Base-by-base conservation (phyloP, 1,140 invertebrate genomes). In the Panagrolaimus sp. region DNA sequence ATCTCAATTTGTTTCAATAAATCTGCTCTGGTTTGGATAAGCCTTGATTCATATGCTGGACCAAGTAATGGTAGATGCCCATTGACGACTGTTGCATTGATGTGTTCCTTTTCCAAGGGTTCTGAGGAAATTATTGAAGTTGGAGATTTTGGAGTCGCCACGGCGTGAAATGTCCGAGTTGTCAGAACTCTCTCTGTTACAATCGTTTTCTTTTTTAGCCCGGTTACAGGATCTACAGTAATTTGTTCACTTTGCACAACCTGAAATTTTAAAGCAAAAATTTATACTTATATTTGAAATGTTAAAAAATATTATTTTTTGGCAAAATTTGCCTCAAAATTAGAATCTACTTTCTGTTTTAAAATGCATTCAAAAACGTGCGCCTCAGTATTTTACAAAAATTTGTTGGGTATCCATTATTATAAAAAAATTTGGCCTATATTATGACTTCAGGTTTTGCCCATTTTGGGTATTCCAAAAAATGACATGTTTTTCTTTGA, bases 191-290 rank as follows among this genome's bases (percentile, higher is more conserved):
- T 52, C 52, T 81, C 79, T 9, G 77, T 78, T 5, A 81, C 72
- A 21, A 76, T 76, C 6, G 71, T 82, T 45, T 73, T 63, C 64
- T 82, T 82, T 47, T 71, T 78, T 14, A 74, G 38, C 6, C 80
- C 80, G 26, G 71, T 78, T 15, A 71, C 48, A 1, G 79, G 75
- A 70, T 81, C 79, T 12, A 73, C 52, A 46, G 67, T 70, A 17
- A 81, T 65, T 24, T 62, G 78, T 43, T 80, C 78, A 44, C 65
- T 69, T 45, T 65, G 66, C 44, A 45, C 64, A 4, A 70, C 65
- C 76, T 76, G 46, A 70, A 76, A 70, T 12, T 38, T 24, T 24
- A 7, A n/a, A n/a, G n/a, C n/a, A n/a, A n/a, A n/a, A n/a, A n/a
- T n/a, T n/a, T n/a, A n/a, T n/a, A n/a, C n/a, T n/a, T n/a, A n/a